Percentiles rank a stretch among this genome's conserved stretches.
Conservation (phyloP, 30 jellyfish, hydroid and myxozoan genomes). For the Rhopilema esculentum region DNA sequence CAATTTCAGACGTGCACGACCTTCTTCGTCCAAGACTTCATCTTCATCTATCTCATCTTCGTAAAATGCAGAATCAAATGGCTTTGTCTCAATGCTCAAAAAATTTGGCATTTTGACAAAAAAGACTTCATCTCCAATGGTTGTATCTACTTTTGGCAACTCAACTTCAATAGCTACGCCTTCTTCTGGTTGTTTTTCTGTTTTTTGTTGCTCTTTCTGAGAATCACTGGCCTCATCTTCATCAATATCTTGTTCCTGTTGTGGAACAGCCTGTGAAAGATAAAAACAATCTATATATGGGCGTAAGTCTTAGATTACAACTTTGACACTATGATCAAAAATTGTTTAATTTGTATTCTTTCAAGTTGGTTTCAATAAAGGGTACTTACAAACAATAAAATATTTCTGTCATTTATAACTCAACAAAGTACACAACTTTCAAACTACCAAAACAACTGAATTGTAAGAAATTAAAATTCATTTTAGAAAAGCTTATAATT, state of each 20-base stretch:
- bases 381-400: no score
- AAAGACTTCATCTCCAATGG: constrained; percentile 83
- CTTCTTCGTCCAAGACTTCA: constrained; percentile 94
- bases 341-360: no score
- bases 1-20: constrained; percentile 91
- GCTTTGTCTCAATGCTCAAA: constrained; percentile 94
- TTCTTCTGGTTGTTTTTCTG: constrained; percentile 71
- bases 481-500: no score
- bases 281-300: no score
- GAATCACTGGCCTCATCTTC: constrained; percentile 48
- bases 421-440: no score
- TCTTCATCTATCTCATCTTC: constrained; percentile 96
- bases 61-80: constrained; percentile 85
- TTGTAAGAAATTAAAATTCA: no score
- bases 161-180: constrained; percentile 91
- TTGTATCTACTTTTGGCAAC: constrained; percentile 80
- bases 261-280: neutral
- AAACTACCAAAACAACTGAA: no score
- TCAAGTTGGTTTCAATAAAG: no score
- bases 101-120: constrained; percentile 95
- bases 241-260: neutral
- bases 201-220: constrained; percentile 56
- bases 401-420: no score
- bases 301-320: no score
- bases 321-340: no score